Evolutionary conservation across 2,888 invertebrate genomes (phyloP), one percentile per base, ranked within the genome.

Genomic region (Nomada hirtipes): DNA sequence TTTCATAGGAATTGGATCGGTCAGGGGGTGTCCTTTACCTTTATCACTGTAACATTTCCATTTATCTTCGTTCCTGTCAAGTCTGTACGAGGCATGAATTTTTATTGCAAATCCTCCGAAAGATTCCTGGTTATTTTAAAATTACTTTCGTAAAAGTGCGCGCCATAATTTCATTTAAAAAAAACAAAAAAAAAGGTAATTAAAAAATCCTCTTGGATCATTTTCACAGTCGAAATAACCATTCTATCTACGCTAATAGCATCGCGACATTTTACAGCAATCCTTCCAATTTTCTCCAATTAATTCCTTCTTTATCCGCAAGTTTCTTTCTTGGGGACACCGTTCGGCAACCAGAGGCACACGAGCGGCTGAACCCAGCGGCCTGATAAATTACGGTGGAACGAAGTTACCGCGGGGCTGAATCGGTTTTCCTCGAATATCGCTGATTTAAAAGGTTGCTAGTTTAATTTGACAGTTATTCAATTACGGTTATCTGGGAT

Each of bases 401-500:
- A 76, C 71, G 63, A 82, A 80, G 82, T 77, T 72, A 76, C 71
- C 47, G 15, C 20, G 18, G 47, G 10, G 29, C 42, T 76, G 82
- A 82, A 78, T 73, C 78, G 65, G 70, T 73, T 85, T 81, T 78
- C 73, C 84, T 57, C 61, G 57, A 87, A 86, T 80, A 73, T 80
- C 71, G 78, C 73, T 84, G 86, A 88, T 87, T 88, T 81, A 81
- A 84, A 84, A 81, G 79, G 76, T 79, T 76, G 85, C 82, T 68
- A 76, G 77, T 79, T 84, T 88, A 86, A 88, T 88, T 88, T 81
- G 88, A 86, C 88, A 78, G 86, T 88, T 86, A 88, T 88, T 88
- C 88, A 85, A 88, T 88, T 86, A 88, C 76, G 80, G 74, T 78
- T 88, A 88, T 88, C 88, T 57, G 76, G 77, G 69, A 83, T 86